Percentiles rank a stretch among this genome's conserved stretches.
These are phyloP conservation scores for Pinna nobilis DNA, from an alignment of 1,140 invertebrate genomes.

Conservation along the genomic window DNA sequence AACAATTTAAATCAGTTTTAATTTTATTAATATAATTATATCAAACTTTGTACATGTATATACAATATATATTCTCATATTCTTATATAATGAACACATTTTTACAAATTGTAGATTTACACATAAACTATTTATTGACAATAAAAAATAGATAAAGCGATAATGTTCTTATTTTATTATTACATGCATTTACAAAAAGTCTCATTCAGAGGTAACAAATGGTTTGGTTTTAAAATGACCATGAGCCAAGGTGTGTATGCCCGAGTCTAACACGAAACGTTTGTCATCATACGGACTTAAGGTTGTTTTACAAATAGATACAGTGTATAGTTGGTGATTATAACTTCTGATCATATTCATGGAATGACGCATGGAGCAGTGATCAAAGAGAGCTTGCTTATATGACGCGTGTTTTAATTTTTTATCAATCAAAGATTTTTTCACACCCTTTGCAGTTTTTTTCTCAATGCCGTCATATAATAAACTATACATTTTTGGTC, in stretches of 20 bases:
- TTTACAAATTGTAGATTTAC: too few relatives aligned
- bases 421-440: slow-evolving; percentile 2
- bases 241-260: slow-evolving; percentile 35
- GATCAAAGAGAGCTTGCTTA: slow-evolving; percentile 47
- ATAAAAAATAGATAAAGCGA: too few relatives aligned
- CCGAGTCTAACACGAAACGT: slow-evolving; percentile 23
- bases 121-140: too few relatives aligned
- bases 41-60: too few relatives aligned
- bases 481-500: slow-evolving; percentile 13
- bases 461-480: slow-evolving; percentile 2
- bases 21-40: too few relatives aligned
- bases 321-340: slow-evolving; percentile 37
- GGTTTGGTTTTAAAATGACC: slow-evolving; percentile 8
- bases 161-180: too few relatives aligned
- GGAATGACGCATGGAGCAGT: slow-evolving; percentile 12
- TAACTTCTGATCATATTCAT: slow-evolving; percentile 51
- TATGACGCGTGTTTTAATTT: slow-evolving; percentile 41
- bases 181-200: too few relatives aligned
- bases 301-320: slow-evolving; percentile 26
- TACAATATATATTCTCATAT: too few relatives aligned
- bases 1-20: too few relatives aligned
- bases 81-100: too few relatives aligned
- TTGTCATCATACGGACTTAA: slow-evolving; percentile 34
- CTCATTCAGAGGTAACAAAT: too few relatives aligned
- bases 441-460: slow-evolving; percentile 3